Base-by-base conservation (phyloP, 2,797 vertebrate genomes). In the Synanceia verrucosa region DNA sequence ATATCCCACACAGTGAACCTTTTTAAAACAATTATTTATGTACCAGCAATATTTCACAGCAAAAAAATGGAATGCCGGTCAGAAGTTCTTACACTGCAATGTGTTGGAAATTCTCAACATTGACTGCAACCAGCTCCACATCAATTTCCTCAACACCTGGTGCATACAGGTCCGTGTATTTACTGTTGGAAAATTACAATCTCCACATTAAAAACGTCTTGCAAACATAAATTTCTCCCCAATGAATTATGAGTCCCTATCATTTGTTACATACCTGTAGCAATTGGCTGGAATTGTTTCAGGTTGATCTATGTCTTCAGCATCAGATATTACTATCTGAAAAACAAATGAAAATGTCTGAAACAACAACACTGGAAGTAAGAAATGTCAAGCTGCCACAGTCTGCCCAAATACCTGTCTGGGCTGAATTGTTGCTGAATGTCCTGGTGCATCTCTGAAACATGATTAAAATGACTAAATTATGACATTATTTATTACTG, bases 111-210 rank as follows among this genome's bases (percentile, higher is more conserved):
- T 21, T 44, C 1, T 47, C 2, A 29, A 18, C 21, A 44, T 1
- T n/a, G n/a, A 53, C 44, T 47, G 21, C 21, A 60, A 73, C 53
- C 41, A 44, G 11, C 5, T 65, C 53, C 3, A 60, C 41, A 0
- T 43, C 53, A n/a, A n/a, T n/a, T 59, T 60, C 65, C 19, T 73
- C 65, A 23, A 44, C 41, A 29, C n/a, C 2, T 33, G 70, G 65
- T 60, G 60, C 34, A 61, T 31, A 74, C 34, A 79, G 11, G 9
- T 61, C 58, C 3, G 28, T 73, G 76, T 70, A 73, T 73, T 48
- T 65, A 56, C 76, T 73, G 58, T 68, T 73, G 31, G 31, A 18
- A 64, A 64, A 73, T 52, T 18, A 23, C 2, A 3, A 55, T 39
- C 34, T 9, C 4, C 21, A 60, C 18, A 18, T 47, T 55, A 39